These are phyloP conservation scores for Chloromyia formosa DNA, from an alignment of 2,888 invertebrate species.

Conservation along the genomic window DNA sequence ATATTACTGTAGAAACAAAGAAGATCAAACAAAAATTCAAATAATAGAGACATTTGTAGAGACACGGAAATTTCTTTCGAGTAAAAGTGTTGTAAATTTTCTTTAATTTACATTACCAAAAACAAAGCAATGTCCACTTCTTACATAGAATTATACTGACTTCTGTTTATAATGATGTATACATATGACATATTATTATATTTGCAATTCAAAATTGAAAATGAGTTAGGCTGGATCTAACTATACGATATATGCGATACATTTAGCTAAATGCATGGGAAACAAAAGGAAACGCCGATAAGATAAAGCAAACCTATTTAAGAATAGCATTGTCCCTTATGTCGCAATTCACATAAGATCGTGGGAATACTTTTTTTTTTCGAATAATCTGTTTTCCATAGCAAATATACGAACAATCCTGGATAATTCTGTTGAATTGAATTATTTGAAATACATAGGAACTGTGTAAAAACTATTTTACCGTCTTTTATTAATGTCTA, in stretches of 20 bases:
- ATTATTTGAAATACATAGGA: constrained; percentile 23
- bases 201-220: neutral
- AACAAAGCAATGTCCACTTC: constrained; percentile 6
- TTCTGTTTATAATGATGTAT: neutral
- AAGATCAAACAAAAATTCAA: neutral
- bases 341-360: neutral
- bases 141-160: neutral
- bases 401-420: neutral
- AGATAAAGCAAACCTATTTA: constrained; percentile 9
- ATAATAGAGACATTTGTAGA: no score
- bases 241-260: neutral
- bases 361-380: constrained; percentile 6
- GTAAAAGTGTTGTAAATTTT: neutral
- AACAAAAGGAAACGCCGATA: neutral
- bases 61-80: no score
- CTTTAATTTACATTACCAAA: neutral
- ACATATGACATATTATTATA: neutral
- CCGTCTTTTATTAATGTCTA: no score
- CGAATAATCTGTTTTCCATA: neutral
- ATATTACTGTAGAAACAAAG: neutral
- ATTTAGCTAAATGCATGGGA: neutral
- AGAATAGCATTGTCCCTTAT: constrained; percentile 4
- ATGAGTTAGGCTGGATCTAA: constrained; percentile 33
- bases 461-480: constrained; percentile 3
- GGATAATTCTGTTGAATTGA: constrained; percentile 22